These are phyloP conservation scores for Gryllus longicercus DNA, from an alignment of 2,888 invertebrate species.

Conservation along the genomic window DNA sequence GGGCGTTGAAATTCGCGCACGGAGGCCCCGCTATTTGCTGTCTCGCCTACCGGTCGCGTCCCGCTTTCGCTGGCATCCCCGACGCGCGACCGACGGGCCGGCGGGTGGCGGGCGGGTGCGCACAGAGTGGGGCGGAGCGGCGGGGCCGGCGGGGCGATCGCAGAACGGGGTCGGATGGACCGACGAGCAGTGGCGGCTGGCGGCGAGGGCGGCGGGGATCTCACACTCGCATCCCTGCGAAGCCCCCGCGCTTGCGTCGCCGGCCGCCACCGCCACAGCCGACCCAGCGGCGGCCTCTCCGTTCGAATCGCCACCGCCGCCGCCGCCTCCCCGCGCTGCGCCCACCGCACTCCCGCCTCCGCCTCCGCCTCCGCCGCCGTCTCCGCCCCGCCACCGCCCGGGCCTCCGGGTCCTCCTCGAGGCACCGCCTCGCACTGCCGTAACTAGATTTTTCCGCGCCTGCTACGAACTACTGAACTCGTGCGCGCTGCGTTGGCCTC, in stretches of 20 bases:
- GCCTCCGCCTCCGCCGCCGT: neutral
- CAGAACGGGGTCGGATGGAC: slow-evolving; percentile 19
- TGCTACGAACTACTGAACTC: too few species aligned
- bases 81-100: slow-evolving; percentile 23
- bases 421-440: too few species aligned
- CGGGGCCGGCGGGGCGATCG: neutral
- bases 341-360: neutral
- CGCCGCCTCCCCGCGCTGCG: neutral
- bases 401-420: too few species aligned
- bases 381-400: too few species aligned
- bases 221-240: slow-evolving; percentile 20
- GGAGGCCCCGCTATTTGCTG: neutral
- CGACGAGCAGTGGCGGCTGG: slow-evolving; percentile 17
- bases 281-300: slow-evolving; percentile 18
- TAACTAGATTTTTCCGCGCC: too few species aligned
- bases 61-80: slow-evolving; percentile 21
- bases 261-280: neutral
- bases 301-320: neutral
- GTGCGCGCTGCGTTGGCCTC: too few species aligned
- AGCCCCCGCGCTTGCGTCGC: neutral
- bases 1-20: too few species aligned
- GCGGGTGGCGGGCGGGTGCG: slow-evolving; percentile 11
- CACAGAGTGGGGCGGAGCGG: neutral
- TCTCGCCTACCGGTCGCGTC: slow-evolving; percentile 18
- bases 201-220: neutral